Evolutionary conservation across 2,113 vertebrate species (phyloP), one percentile per base, ranked within the genome.

Genomic region (Synodontis membranacea): DNA sequence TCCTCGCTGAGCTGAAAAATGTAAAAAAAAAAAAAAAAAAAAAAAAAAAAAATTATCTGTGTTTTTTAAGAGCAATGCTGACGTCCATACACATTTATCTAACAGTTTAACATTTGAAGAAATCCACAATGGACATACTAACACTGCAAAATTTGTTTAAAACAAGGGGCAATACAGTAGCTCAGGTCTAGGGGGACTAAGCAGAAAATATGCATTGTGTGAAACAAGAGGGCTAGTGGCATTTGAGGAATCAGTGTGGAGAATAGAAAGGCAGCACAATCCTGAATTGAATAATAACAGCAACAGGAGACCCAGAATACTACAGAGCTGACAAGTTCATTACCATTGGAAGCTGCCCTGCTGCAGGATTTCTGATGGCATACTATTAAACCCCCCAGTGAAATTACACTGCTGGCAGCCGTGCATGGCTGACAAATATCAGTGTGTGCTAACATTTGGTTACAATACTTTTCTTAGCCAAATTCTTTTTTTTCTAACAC

Each of bases 81-180:
- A 42, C 46, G 44, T 37, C 48, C n/a, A n/a, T 39, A 78, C 88
- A 90, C 89, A 79, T 89, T 90, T 88, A 93, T 92, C 86, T 88
- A 86, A 89, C 88, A 91, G 85, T 90, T 93, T 93, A 92, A 89
- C 90, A 93, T 93, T 91, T 92, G 87, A 90, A 89, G 88, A 88
- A 92, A 94, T 92, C 87, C 93, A 92, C 90, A 88, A 85, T 50
- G 85, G 87, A 80, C 91, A 78, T 88, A 91, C 91, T 92, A 91
- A 89, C 88, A 92, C 88, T 91, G 91, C 91, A 91, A 93, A 93
- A 92, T 94, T 94, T 94, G 91, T 93, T 94, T 93, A 92, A 92
- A 94, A 94, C 88, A 88, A 94, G 90, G 91, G 87, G 91, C 92
- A 92, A 91, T 92, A 92, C 89, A 87, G 91, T 92, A 92, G 82